Evolutionary conservation across 2,113 vertebrate species (phyloP), one percentile per base, ranked within the genome.

Genomic region (Plecotus auritus): DNA sequence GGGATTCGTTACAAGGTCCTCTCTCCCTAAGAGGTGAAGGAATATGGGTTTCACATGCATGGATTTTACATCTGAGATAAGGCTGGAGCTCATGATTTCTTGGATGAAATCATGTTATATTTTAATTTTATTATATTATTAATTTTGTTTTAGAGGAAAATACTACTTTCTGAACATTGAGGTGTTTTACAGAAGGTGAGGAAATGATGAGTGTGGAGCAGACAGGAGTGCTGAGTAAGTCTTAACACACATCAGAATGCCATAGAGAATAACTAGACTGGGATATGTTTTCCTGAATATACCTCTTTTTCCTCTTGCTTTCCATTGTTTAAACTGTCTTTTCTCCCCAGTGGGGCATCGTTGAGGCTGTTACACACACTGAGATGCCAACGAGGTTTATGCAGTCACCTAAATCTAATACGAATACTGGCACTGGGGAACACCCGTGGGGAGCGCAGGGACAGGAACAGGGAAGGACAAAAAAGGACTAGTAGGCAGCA

Each of bases 111-210:
- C 17, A 2, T 49, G 35, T 49, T 70, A 2, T 81, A 54, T 83
- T 70, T 77, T 77, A 77, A 77, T n/a, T n/a, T n/a, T 77, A 77
- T 77, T 77, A 7, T 72, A 42, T 83, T 66, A 56, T 42, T 90
- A 35, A 64, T 67, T 91, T 84, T 74, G 8, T 59, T 78, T 49
- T 42, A 40, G 40, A 72, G 66, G 12, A 47, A 90, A 91, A 67
- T 47, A 69, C 8, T 66, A 42, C 5, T 35, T 49, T 81, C 23
- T 76, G 64, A 73, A 40, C 35, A 40, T 26, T 26, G 73, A 86
- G 73, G 69, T 16, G 1, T 47, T 95, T 93, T 51, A n/a, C 9
- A 54, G 45, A 77, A 28, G 8, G n/a, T 20, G 47, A 49, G 78
- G n/a, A 80, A 81, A 47, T 13, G 37, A 37, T 47, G 77, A 20